Evolutionary conservation across 2,113 vertebrate species (phyloP).

Genomic region (Pelusios castaneus): DNA sequence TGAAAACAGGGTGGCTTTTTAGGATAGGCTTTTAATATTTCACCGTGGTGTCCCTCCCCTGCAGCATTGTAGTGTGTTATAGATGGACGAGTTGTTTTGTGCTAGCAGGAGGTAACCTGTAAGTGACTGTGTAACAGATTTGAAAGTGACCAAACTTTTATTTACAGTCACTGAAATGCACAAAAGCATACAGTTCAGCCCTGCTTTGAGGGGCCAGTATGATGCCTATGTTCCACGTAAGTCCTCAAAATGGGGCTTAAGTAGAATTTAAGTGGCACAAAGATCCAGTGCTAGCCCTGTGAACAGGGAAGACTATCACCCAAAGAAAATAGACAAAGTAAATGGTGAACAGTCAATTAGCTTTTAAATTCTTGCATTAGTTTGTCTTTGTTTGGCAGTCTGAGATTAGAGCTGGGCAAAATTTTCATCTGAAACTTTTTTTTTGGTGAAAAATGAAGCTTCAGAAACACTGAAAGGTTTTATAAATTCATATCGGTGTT

Average conservation of each 20-base stretch:
- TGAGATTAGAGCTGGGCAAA: neutral
- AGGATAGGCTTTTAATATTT: neutral
- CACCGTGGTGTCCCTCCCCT: neutral
- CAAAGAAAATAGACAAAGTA: conserved; percentile 1
- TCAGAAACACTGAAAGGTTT: neutral
- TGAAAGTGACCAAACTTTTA: neutral
- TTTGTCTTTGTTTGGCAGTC: neutral
- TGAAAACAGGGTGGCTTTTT: neutral
- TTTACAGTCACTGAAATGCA: neutral
- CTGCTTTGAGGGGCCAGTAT: neutral
- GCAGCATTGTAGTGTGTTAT: neutral
- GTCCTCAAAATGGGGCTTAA: neutral
- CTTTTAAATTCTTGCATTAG: neutral
- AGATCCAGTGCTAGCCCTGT: neutral
- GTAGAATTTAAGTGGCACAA: accelerated
- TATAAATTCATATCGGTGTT: too few relatives aligned
- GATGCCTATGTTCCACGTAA: neutral
- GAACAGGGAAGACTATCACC: neutral
- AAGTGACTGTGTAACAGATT: neutral
- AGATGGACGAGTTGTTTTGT: neutral
- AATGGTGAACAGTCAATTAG: neutral
- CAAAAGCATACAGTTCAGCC: accelerated
- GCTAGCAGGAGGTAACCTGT: neutral
- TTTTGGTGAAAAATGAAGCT: neutral
- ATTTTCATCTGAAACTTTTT: neutral